Base-by-base conservation (phyloP, 2,797 vertebrate genomes). In the Tolypeutes matacus region DNA sequence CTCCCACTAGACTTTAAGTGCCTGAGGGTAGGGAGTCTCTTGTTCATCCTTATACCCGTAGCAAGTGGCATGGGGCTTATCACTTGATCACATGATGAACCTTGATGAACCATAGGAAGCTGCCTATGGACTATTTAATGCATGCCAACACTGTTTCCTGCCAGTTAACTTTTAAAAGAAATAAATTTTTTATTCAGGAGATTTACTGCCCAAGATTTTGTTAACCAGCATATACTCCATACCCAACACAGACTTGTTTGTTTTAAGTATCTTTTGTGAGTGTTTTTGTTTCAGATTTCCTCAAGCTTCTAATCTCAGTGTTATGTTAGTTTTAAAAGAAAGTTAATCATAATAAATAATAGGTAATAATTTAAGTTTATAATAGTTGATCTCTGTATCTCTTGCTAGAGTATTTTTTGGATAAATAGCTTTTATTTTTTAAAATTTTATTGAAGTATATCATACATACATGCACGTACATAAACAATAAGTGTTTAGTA, bases 181-280 rank as follows among this genome's bases (percentile, higher is more conserved):
- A 93, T 25, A 46, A 82, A 23, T 53, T 67, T 70, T 84, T 67
- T 36, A 94, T 86, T 86, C 67, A 81, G 53, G 6, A 92, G 23
- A 91, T 87, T 81, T 81, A 72, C n/a, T 78, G 72, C 25, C n/a
- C 42, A 73, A 34, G 12, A 34, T 86, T 86, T 94, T 73, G 70
- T 73, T 53, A 87, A 70, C 56, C 58, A 92, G 42, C 11, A 51
- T 42, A 29, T 58, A 46, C 15, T 90, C 51, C 17, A n/a, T 83
- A 94, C 3, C 62, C 89, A 49, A 91, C 11, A 46, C 13, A 51
- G 14, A 5, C 27, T 88, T 76, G 2, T n/a, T 96, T 93, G 21
- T 75, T 96, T 97, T 72, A 49, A 97, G 95, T 56, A 81, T 70
- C 60, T 97, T 93, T 96, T 65, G 86, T 91, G 46, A 90, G 53